Conservation (phyloP, 2,113 vertebrate species). For the Pycnonotus jocosus region DNA sequence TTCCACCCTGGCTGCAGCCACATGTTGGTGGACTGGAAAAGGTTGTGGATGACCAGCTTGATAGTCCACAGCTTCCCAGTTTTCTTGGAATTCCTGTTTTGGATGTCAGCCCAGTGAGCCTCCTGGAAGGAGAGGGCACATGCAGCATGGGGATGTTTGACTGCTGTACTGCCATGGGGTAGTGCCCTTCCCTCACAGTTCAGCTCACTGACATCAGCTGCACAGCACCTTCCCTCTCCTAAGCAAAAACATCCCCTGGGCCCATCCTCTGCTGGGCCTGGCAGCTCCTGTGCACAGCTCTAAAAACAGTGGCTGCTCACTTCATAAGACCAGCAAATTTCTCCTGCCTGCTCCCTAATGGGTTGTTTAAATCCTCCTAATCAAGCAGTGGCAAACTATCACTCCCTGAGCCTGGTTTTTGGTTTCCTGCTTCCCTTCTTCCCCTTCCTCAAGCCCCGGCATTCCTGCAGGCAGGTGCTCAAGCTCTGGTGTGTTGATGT, state of each 20-base stretch:
- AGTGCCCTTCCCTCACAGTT: rapidly evolving
- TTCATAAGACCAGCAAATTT: neutral
- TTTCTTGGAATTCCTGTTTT: constrained; percentile 62
- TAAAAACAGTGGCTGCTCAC: neutral
- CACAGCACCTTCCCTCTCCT: neutral
- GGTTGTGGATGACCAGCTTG: constrained; percentile 65
- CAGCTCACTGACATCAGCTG: neutral
- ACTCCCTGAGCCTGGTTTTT: neutral
- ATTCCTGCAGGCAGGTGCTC: neutral
- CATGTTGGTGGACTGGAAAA: constrained; percentile 66
- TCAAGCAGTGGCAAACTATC: neutral
- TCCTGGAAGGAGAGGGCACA: constrained; percentile 62
- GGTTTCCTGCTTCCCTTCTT: neutral
- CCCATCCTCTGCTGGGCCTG: neutral
- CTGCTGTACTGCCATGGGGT: neutral
- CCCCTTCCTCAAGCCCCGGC: neutral
- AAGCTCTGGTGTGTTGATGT: neutral
- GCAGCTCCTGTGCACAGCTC: rapidly evolving
- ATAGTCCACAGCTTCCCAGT: constrained; percentile 56
- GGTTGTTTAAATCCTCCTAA: neutral
- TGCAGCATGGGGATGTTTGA: neutral
- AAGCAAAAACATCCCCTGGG: neutral
- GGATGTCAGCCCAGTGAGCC: constrained; percentile 63
- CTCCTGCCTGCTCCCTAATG: neutral
- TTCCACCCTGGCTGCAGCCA: neutral